Base-by-base conservation (phyloP, 2,797 vertebrate species). In the Pangasius macronema region DNA sequence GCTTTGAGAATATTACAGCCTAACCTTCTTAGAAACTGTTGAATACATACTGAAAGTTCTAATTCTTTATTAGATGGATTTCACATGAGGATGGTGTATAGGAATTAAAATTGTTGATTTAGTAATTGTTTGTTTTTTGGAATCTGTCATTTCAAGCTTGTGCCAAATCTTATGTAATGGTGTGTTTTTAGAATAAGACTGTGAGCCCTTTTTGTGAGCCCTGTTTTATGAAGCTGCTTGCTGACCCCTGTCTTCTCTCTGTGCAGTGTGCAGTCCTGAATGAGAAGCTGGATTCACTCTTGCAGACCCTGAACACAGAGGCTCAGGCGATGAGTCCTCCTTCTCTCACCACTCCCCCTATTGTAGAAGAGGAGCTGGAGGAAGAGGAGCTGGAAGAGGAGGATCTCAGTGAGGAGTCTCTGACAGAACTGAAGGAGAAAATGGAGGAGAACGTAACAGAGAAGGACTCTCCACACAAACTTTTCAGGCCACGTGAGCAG, bases 221-320 rank as follows among this genome's bases (percentile, higher is more conserved):
- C n/a, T 4, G n/a, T 59, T 81, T 33, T 51, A 51, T 63, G 22
- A 46, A 67, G 63, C 30, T 82, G 57, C 13, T 57, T 30, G 53
- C 46, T 57, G 36, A 14, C 51, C 10, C 42, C 11, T n/a, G 30
- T 75, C 20, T 82, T 20, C 53, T 81, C 72, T 20, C 81, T 85
- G 82, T 1, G 57, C 91, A 99, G 98, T 99, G 98, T 92, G 94
- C 96, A 1, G 92, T 97, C 88, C 93, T 99, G 87, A 99, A 99
- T 6, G 97, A 99, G 95, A 99, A 99, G 91, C 95, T 99, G 51
- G 98, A 99, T 89, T 96, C 97, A 0, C 95, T 99, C 92, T 97
- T 99, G 18, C 97, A 98, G 91, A 97, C 97, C 27, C 95, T 99
- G 83, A 97, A 97, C 86, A 87, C 94, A 0, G 98, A 99, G 89